Base-by-base conservation (phyloP, 2,888 invertebrate genomes). In the Zygogramma bicolorata region DNA sequence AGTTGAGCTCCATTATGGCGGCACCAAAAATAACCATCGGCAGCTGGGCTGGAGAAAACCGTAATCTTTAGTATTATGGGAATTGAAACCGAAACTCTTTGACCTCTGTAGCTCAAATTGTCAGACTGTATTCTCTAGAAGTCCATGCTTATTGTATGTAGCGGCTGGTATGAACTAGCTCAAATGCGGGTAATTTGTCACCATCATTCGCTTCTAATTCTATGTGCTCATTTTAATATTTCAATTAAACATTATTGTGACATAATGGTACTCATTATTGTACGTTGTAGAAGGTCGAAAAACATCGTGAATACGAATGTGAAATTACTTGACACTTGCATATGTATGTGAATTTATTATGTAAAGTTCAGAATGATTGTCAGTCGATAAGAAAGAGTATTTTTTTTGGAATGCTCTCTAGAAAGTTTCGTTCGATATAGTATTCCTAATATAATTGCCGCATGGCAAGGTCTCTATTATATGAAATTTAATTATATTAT, bases 161-260 rank as follows among this genome's bases (percentile, higher is more conserved):
- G 42, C n/a, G 25, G 10, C 25, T 53, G n/a, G 6, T 25, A 25
- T 25, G 2, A 27, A 53, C 3, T 53, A n/a, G 5, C 53, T 25
- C 53, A 7, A 25, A 53, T 53, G 53, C 53, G 53, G 53, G 27
- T 53, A 53, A 53, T 27, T 53, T 53, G 53, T 53, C 53, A 22
- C 53, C 53, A 53, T 53, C 53, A 27, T 53, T 53, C 27, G n/a
- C 53, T 53, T 13, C 27, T 53, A 53, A 53, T 53, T 53, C 53
- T 27, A 66, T 58, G 25, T 25, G 61, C 40, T 18, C n/a, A 61
- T 61, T 61, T 40, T 61, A 34, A 61, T 58, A 59, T 42, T 59
- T 59, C 46, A 58, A 59, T 59, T 40, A 67, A 58, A 66, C 58
- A 66, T 66, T 27, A 58, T 34, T 61, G 31, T 67, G 59, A 27